Evolutionary conservation across 1,140 invertebrate genomes (phyloP).

Genomic region (Philopotamus ludificatus): DNA sequence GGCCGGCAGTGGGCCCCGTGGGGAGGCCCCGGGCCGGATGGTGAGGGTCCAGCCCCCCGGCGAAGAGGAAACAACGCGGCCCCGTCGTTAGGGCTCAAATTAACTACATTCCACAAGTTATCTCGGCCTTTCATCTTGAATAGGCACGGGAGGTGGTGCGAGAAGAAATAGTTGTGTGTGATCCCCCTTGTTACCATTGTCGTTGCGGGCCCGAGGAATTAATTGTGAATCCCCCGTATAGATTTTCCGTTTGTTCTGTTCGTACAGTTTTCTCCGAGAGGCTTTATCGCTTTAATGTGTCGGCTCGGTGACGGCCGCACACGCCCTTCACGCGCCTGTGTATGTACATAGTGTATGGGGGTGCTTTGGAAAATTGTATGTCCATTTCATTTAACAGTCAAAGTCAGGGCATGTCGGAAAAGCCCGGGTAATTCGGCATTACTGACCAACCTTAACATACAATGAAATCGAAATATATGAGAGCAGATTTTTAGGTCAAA

Average conservation of each 20-base stretch:
- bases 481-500: no score
- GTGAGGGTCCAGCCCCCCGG: background rate
- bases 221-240: conserved; percentile 1
- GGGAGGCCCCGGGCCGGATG: background rate
- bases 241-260: conserved; percentile 8
- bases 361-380: no score
- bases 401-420: no score
- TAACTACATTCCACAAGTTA: conserved; percentile 13
- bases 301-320: no score
- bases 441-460: no score
- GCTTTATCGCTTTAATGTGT: background rate
- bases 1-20: background rate
- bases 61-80: background rate
- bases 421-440: no score
- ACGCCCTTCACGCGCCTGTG: no score
- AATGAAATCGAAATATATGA: no score
- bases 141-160: background rate
- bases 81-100: conserved; percentile 3
- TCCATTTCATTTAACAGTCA: no score
- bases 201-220: background rate
- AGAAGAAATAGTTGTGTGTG: conserved; percentile 11
- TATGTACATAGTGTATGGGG: no score
- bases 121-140: conserved; percentile 10
- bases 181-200: background rate
- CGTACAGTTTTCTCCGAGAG: background rate